Evolutionary conservation across 2,888 invertebrate species (phyloP).

Genomic region (Platycnemis pennipes): DNA sequence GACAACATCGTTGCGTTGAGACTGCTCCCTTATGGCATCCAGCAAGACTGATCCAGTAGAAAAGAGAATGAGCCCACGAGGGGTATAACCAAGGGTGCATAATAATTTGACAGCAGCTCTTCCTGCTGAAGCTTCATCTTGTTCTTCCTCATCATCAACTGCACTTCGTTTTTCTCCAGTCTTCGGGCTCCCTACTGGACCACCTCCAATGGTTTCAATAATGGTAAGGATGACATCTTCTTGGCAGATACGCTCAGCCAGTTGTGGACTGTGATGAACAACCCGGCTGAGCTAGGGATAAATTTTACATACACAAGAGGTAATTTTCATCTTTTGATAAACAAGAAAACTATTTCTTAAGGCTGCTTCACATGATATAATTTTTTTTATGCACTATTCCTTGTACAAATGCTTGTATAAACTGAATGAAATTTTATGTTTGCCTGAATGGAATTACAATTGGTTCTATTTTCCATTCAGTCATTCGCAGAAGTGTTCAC

Average conservation of each 20-base stretch:
- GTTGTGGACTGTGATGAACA: background rate
- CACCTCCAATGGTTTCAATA: constrained; percentile 31
- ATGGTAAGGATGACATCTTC: constrained; percentile 18
- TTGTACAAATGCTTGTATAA: no score
- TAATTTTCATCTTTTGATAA: background rate
- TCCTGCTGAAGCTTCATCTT: constrained; percentile 83
- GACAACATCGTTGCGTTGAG: constrained; percentile 82
- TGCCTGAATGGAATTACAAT: no score
- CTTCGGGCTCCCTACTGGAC: constrained; percentile 74
- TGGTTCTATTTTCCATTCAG: no score
- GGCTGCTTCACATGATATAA: no score
- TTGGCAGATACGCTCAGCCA: constrained; percentile 28
- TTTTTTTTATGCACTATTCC: no score
- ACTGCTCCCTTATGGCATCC: constrained; percentile 81
- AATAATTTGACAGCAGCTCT: constrained; percentile 83
- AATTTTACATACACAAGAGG: background rate
- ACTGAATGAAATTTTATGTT: no score
- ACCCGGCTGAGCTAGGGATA: background rate
- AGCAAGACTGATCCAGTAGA: constrained; percentile 81
- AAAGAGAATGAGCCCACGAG: constrained; percentile 79
- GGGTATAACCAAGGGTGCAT: constrained; percentile 78
- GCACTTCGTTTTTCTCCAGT: constrained; percentile 75
- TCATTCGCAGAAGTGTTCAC: no score
- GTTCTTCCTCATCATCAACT: constrained; percentile 81
- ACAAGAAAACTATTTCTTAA: no score